Conservation (phyloP, 1,140 invertebrate genomes). For the Drosophila micromelanica region DNA sequence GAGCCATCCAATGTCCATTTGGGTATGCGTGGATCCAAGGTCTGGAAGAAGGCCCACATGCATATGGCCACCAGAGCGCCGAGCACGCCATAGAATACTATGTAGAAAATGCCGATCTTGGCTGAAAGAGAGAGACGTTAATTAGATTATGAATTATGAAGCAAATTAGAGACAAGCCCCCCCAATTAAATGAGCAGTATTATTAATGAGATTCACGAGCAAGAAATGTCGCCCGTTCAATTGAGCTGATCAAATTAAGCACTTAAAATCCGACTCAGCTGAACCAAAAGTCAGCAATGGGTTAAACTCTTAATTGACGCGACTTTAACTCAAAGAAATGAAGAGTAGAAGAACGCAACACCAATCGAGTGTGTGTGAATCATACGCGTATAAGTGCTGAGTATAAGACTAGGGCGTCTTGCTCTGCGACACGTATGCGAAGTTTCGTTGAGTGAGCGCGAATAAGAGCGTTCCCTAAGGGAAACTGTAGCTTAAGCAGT, state of each 20-base stretch:
- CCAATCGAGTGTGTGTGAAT: neutral
- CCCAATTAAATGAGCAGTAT: constrained; percentile 17
- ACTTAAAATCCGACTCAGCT: constrained; percentile 47
- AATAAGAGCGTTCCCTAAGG: constrained; percentile 24
- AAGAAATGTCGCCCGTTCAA: constrained; percentile 35
- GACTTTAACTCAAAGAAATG: constrained; percentile 16
- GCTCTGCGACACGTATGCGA: constrained; percentile 16
- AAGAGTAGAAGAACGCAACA: neutral
- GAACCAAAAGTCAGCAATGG: constrained; percentile 49
- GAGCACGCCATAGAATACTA: constrained; percentile 94
- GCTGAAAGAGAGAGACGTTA: constrained; percentile 85
- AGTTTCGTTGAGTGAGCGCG: neutral
- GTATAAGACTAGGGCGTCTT: constrained; percentile 4
- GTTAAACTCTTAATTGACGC: constrained; percentile 68
- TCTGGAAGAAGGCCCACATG: constrained; percentile 96
- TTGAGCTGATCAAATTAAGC: constrained; percentile 70
- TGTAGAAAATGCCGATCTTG: constrained; percentile 96
- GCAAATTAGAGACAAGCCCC: constrained; percentile 13
- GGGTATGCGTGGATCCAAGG: constrained; percentile 93
- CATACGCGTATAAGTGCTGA: constrained; percentile 3
- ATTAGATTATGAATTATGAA: constrained; percentile 44
- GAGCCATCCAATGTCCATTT: constrained; percentile 92
- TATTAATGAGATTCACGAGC: constrained; percentile 31
- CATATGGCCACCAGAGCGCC: constrained; percentile 94
- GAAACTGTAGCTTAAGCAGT: neutral